phyloP scores from a whole-genome alignment of 1,140 invertebrate genomes.

The Eciton burchellii region DNA sequence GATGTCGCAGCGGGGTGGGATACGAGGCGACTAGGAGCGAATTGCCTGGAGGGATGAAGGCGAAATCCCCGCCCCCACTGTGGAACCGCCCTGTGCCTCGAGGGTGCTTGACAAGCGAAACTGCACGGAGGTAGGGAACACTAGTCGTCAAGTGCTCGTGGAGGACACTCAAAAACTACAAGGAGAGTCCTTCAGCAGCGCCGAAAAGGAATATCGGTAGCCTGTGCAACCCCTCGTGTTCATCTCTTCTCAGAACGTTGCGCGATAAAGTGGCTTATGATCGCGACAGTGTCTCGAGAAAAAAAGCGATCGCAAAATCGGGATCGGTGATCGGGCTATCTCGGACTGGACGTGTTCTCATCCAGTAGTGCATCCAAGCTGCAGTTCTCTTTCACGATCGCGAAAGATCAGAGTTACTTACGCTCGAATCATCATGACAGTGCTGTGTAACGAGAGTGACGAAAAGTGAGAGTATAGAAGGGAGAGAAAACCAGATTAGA shows the following conservation, averaged over 20 bases:
- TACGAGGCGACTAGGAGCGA: slow-evolving; percentile 3
- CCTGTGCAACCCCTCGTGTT: neutral
- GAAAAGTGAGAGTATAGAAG: neutral
- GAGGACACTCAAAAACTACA: slow-evolving; percentile 84
- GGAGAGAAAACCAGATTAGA: neutral
- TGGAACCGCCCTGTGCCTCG: slow-evolving; percentile 81
- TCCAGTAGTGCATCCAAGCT: neutral
- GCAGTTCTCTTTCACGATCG: neutral
- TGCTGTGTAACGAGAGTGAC: neutral
- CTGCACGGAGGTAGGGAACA: slow-evolving; percentile 81
- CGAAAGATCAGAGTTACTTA: neutral
- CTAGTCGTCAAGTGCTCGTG: slow-evolving; percentile 85
- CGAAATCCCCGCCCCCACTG: slow-evolving; percentile 72
- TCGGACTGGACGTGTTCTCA: neutral
- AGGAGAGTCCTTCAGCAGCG: slow-evolving; percentile 72
- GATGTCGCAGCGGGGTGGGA: slow-evolving; percentile 42
- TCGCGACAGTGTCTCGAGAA: slow-evolving; percentile 8
- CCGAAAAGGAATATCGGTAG: slow-evolving; percentile 40
- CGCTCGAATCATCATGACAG: neutral
- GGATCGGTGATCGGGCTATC: slow-evolving; percentile 19
- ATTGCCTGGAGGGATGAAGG: slow-evolving; percentile 56
- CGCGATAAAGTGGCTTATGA: slow-evolving; percentile 9
- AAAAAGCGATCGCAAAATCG: neutral
- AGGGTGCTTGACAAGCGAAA: slow-evolving; percentile 82
- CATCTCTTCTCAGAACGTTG: neutral